Evolutionary conservation across 2,797 vertebrate species (phyloP).

Genomic region (Acanthurus tractus): DNA sequence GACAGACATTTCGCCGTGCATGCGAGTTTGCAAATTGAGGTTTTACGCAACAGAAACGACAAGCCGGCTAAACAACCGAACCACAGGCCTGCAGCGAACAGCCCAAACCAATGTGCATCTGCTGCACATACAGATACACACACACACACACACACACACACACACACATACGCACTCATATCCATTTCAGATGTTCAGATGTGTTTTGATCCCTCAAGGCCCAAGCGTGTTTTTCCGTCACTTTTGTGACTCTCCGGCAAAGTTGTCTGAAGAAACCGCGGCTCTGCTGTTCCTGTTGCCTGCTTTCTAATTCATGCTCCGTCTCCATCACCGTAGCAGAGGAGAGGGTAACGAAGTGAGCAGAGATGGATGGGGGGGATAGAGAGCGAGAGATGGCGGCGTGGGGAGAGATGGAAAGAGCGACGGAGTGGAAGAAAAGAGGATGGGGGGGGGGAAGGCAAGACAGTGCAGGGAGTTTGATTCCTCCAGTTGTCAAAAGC

Average conservation of each 20-base stretch:
- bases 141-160: constrained; percentile 4
- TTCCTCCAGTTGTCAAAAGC: constrained; percentile 73
- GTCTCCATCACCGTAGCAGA: constrained; percentile 26
- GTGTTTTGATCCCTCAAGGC: constrained; percentile 48
- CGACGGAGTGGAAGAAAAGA: constrained; percentile 16
- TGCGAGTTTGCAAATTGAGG: constrained; percentile 21
- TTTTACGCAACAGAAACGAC: constrained; percentile 46
- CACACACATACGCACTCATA: constrained; percentile 6
- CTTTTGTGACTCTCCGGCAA: constrained; percentile 11
- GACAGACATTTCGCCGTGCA: constrained; percentile 46
- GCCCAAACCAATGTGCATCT: constrained; percentile 25
- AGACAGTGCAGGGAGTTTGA: constrained; percentile 67
- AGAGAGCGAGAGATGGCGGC: constrained; percentile 35
- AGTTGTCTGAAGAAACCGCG: constrained; percentile 40
- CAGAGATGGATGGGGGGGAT: constrained; percentile 50
- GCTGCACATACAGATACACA: constrained; percentile 10
- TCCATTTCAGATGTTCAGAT: constrained; percentile 38
- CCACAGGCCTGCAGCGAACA: constrained; percentile 43
- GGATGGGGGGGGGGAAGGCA: constrained; percentile 67
- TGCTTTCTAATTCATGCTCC: constrained; percentile 52
- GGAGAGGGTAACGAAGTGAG: constrained; percentile 57
- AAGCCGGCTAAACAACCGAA: constrained; percentile 52
- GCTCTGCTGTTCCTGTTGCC: constrained; percentile 27
- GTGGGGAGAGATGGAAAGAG: constrained; percentile 28
- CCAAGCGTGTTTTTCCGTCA: constrained; percentile 44